A percentile compares a stretch with the other conserved stretches of the same genome.
Conservation (phyloP, 2,113 vertebrate genomes). For the Muntiacus muntjak region DNA sequence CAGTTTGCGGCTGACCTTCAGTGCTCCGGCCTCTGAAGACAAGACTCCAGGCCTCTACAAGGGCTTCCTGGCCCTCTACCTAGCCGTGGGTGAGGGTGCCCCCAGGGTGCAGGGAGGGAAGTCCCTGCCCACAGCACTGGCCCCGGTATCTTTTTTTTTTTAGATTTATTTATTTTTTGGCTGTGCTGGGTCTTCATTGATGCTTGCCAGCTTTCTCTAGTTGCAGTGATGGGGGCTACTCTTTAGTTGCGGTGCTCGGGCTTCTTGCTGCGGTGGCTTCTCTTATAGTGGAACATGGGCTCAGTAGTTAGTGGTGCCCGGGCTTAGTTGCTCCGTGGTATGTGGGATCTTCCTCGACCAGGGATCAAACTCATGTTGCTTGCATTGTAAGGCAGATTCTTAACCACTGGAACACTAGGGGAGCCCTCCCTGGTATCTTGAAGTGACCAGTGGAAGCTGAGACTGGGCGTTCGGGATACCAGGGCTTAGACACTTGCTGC, state of each 20-base stretch:
- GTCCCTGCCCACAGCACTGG: neutral
- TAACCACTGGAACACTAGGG: neutral
- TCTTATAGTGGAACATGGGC: neutral
- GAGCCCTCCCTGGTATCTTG: neutral
- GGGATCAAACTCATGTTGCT: neutral
- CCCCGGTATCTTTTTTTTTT: neutral
- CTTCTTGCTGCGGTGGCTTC: neutral
- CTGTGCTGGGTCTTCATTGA: neutral
- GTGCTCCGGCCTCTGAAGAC: slow-evolving; percentile 83
- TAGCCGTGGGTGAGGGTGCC: slow-evolving; percentile 86
- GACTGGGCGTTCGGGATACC: slow-evolving; percentile 72
- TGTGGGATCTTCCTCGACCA: neutral
- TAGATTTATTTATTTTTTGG: neutral
- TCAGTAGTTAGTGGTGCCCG: neutral
- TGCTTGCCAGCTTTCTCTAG: neutral
- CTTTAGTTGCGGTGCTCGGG: neutral
- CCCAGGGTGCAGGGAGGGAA: neutral
- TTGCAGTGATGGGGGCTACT: neutral
- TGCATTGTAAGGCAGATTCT: neutral
- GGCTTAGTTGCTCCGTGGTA: neutral
- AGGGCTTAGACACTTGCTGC: neutral
- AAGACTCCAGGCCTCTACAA: slow-evolving; percentile 69
- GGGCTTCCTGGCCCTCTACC: slow-evolving; percentile 90
- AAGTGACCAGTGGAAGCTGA: neutral
- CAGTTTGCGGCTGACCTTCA: slow-evolving; percentile 84